A percentile compares a stretch with the other conserved stretches of the same genome.
phyloP scores from a whole-genome alignment of 2,113 vertebrate genomes.

The Neoarius graeffei region DNA sequence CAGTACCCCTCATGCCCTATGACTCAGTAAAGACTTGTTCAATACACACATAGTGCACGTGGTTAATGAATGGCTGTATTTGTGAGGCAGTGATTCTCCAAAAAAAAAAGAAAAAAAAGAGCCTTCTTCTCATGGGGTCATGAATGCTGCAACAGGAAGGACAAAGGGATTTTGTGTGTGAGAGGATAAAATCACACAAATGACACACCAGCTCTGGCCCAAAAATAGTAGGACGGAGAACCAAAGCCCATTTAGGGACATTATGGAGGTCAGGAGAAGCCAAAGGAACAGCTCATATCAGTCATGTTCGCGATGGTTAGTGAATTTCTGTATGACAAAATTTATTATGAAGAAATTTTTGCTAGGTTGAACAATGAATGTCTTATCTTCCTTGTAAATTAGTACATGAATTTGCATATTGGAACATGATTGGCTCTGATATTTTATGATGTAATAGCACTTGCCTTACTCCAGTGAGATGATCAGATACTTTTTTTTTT shows the following conservation, averaged over 20 bases:
- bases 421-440: neutral
- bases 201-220: constrained; percentile 58
- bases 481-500: neutral
- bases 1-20: constrained; percentile 66
- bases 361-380: neutral
- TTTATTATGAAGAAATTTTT: neutral
- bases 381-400: neutral
- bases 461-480: neutral
- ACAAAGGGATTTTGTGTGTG: constrained; percentile 71
- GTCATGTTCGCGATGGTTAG: neutral
- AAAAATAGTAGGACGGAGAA: constrained; percentile 15
- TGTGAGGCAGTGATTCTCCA: constrained; percentile 76
- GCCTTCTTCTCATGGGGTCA: constrained; percentile 56
- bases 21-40: constrained; percentile 80
- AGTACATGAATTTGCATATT: neutral
- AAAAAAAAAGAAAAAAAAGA: constrained; percentile 37
- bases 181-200: constrained; percentile 76
- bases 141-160: constrained; percentile 70
- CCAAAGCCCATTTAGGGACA: constrained; percentile 1
- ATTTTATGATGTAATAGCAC: neutral
- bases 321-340: neutral
- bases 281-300: neutral
- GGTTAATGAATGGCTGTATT: constrained; percentile 77
- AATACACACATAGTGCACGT: constrained; percentile 51
- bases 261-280: constrained; percentile 9